Percentiles rank a stretch among this genome's conserved stretches.
Conservation (phyloP, 2,113 vertebrate species). For the Motacilla alba region DNA sequence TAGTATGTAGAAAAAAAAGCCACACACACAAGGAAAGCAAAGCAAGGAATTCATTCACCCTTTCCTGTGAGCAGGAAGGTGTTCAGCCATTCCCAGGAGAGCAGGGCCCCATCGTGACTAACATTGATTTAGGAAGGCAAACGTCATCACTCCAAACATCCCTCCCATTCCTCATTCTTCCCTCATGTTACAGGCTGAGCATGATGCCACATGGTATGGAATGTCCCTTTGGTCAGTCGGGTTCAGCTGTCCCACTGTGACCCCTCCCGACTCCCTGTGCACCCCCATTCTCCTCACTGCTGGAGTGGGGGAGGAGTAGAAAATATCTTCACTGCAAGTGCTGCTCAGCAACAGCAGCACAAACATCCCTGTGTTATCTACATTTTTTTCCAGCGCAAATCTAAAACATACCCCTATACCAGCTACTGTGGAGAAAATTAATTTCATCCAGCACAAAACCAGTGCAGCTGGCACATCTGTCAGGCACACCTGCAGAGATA, state of each 20-base stretch:
- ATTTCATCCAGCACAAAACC: neutral
- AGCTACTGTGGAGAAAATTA: neutral
- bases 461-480: neutral
- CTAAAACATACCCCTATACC: too few species aligned
- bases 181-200: neutral
- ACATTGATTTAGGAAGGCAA: neutral
- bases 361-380: neutral
- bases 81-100: neutral
- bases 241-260: neutral
- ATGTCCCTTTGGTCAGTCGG: neutral
- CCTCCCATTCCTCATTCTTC: neutral
- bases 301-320: neutral
- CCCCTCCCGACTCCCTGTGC: too few species aligned
- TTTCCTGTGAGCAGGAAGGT: neutral
- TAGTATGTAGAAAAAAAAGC: neutral
- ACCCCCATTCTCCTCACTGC: too few species aligned
- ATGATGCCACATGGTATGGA: neutral
- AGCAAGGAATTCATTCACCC: neutral
- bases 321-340: neutral
- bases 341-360: neutral
- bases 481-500: neutral
- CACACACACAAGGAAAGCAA: neutral
- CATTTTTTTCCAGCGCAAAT: neutral
- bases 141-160: fast-evolving
- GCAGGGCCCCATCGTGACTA: fast-evolving